Evolutionary conservation across 1,140 invertebrate genomes (phyloP).

Genomic region (Hypsibius dujardini): DNA sequence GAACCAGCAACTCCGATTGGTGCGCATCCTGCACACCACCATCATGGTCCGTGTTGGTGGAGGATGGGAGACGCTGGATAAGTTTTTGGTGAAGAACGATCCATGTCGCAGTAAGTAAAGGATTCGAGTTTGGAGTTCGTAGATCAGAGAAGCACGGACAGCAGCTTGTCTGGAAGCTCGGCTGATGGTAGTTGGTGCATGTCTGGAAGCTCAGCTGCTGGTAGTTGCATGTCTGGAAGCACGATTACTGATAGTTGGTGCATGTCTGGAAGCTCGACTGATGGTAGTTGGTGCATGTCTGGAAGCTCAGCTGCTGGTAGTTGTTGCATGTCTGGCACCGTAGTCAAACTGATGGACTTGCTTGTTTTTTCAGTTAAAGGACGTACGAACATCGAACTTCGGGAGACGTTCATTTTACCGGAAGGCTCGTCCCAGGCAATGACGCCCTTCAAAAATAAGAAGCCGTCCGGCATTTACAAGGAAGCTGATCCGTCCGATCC

Average conservation of each 20-base stretch:
- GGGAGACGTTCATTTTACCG: constrained; percentile 93
- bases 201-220: not conserved
- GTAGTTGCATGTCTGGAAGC: not conserved
- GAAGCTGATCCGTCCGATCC: not conserved
- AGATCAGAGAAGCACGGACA: too few species aligned
- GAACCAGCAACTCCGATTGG: constrained; percentile 89
- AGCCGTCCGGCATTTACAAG: constrained; percentile 26
- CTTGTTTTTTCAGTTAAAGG: constrained; percentile 62
- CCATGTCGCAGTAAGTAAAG: constrained; percentile 78
- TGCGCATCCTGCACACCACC: constrained; percentile 88
- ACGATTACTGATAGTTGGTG: too few species aligned
- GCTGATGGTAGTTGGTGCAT: not conserved
- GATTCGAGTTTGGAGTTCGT: constrained; percentile 29
- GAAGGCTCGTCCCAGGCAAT: constrained; percentile 91
- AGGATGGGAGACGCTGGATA: constrained; percentile 95
- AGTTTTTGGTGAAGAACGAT: constrained; percentile 98
- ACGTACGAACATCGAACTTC: constrained; percentile 93
- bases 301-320: not conserved
- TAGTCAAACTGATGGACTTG: not conserved
- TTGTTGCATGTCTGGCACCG: not conserved
- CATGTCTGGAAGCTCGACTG: not conserved
- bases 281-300: constrained; percentile 13
- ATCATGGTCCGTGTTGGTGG: constrained; percentile 99
- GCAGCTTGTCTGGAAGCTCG: not conserved
- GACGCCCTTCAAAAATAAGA: constrained; percentile 75